Evolutionary conservation across 2,888 invertebrate species (phyloP), one percentile per base, ranked within the genome.

Genomic region (Acronicta psi): DNA sequence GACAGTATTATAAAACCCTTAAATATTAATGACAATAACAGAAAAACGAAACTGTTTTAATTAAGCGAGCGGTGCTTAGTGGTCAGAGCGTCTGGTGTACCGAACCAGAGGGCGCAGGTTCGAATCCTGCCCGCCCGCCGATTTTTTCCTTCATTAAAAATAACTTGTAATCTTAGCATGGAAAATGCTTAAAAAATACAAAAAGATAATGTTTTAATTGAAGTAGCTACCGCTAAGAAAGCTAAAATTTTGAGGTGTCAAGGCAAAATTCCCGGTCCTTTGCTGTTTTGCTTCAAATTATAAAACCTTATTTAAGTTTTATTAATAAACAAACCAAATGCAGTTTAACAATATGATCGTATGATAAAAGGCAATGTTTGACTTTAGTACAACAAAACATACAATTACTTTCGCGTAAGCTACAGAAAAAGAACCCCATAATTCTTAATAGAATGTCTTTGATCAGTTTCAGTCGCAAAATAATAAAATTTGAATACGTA

Each of bases 401-500:
- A 34, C 34, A 34, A 11, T 29, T 11, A 29, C 11, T 29, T 29
- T 29, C n/a, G 7, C n/a, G 11, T 8, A 37, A 58, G n/a, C 8
- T 49, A 50, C 9, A 50, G 36, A 37, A 41, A 45, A 58, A 36
- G 14, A 34, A 38, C 44, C 36, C 10, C n/a, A 13, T 36, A 36
- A 43, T 14, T 37, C 17, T 61, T 34, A 34, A 38, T 13, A 37
- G 8, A 14, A 54, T 34, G 23, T 41, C 61, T 69, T 67, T 62
- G 62, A 71, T 67, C 41, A 58, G 45, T 66, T 71, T 37, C 31
- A 43, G 20, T 49, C 44, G 13, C 20, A 14, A 41, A 38, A 44
- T 50, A 52, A 29, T 29, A 29, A 29, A 29, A 71, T 71, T 67
- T 69, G 47, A 71, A 71, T 67, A 58, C 37, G 37, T 54, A 52